phyloP scores from a whole-genome alignment of 2,797 vertebrate species.

The Dermochelys coriacea region DNA sequence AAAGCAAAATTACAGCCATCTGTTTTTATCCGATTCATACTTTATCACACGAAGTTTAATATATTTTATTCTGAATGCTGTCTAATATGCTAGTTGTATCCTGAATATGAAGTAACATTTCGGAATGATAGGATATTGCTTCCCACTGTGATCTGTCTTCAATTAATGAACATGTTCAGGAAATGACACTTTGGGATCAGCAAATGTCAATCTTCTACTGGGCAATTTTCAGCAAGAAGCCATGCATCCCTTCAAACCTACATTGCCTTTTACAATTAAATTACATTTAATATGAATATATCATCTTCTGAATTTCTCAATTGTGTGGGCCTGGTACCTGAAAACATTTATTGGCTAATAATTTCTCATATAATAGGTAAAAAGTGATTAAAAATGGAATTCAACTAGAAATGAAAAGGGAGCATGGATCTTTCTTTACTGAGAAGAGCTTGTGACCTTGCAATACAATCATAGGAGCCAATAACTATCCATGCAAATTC shows the following conservation, averaged over 20 bases:
- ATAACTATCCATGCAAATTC: constrained; percentile 31
- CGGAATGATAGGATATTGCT: constrained; percentile 72
- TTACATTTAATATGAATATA: constrained; percentile 72
- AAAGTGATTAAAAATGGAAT: constrained; percentile 53
- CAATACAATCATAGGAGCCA: constrained; percentile 46
- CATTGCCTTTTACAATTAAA: constrained; percentile 74
- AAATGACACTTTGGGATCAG: constrained; percentile 75
- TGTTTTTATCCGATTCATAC: constrained; percentile 75
- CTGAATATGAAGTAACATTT: constrained; percentile 76
- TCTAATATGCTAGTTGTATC: constrained; percentile 71
- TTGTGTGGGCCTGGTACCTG: constrained; percentile 17
- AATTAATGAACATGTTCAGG: constrained; percentile 73
- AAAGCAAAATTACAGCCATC: constrained; percentile 78
- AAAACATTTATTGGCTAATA: constrained; percentile 60
- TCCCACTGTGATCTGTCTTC: constrained; percentile 70
- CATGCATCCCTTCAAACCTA: constrained; percentile 59
- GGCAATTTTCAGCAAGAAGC: constrained; percentile 72
- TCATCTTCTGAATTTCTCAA: constrained; percentile 62
- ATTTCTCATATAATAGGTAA: constrained; percentile 50
- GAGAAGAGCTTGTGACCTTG: constrained; percentile 44
- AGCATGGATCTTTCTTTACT: constrained; percentile 36
- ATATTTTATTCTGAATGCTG: constrained; percentile 76
- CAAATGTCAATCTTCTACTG: constrained; percentile 79
- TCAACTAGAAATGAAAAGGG: constrained; percentile 61
- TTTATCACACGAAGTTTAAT: constrained; percentile 78